Evolutionary conservation across 30 jellyfish, hydroid and myxozoan species (phyloP).

Genomic region (Turritopsis rubra): DNA sequence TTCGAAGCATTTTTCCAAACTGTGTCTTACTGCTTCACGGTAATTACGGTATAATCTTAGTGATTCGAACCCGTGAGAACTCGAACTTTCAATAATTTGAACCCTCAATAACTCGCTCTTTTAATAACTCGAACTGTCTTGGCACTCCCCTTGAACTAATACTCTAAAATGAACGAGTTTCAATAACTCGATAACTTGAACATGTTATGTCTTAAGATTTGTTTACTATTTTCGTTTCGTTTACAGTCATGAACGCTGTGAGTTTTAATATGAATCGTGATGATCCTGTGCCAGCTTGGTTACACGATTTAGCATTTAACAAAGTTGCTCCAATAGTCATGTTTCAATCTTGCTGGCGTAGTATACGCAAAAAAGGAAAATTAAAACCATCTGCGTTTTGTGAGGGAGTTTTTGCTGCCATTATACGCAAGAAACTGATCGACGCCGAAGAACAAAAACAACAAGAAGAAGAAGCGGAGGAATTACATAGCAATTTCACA

Average conservation of each 20-base stretch:
- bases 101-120: too few relatives aligned
- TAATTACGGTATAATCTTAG: not conserved
- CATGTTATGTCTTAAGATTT: not conserved
- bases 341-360: not conserved
- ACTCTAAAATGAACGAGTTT: too few relatives aligned
- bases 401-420: slow-evolving; percentile 15
- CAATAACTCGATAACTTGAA: too few relatives aligned
- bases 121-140: too few relatives aligned
- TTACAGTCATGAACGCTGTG: slow-evolving; percentile 4
- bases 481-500: not conserved
- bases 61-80: too few relatives aligned
- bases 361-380: slow-evolving; percentile 13
- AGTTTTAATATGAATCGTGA: not conserved
- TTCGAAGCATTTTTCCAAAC: not conserved
- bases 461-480: not conserved
- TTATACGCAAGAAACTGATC: not conserved
- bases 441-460: not conserved
- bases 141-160: too few relatives aligned
- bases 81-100: too few relatives aligned
- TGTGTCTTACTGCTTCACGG: not conserved
- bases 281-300: slow-evolving; percentile 7
- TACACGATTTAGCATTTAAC: not conserved
- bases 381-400: not conserved
- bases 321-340: not conserved
- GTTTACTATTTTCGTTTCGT: not conserved